Conservation (phyloP, 2,797 vertebrate species). For the Leuciscus waleckii region DNA sequence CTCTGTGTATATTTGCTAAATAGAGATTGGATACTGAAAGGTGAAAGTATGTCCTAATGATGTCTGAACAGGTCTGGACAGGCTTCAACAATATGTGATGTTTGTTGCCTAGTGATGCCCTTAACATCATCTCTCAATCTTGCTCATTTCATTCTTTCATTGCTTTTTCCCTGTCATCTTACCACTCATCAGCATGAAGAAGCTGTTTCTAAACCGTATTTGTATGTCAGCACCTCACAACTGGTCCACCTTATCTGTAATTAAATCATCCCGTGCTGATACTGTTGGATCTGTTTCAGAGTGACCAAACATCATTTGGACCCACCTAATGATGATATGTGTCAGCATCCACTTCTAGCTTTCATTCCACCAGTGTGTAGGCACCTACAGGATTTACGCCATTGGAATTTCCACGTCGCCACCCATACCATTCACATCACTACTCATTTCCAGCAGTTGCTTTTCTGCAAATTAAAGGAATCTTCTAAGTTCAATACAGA, state of each 20-base stretch:
- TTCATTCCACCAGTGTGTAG: slow-evolving; percentile 17
- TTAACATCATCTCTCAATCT: slow-evolving; percentile 21
- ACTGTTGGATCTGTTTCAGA: slow-evolving; percentile 25
- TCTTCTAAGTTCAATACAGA: neutral
- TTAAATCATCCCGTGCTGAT: slow-evolving; percentile 47
- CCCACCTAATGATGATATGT: slow-evolving; percentile 36
- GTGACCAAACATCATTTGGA: slow-evolving; percentile 29
- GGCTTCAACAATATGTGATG: slow-evolving; percentile 38
- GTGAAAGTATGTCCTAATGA: slow-evolving; percentile 47
- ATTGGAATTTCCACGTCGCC: neutral
- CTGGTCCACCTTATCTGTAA: slow-evolving; percentile 41
- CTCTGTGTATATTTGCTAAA: slow-evolving; percentile 46
- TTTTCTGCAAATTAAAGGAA: neutral
- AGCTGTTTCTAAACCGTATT: slow-evolving; percentile 45
- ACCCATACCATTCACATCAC: neutral
- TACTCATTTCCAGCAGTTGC: slow-evolving; percentile 5
- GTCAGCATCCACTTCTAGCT: slow-evolving; percentile 32
- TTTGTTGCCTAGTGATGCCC: slow-evolving; percentile 36
- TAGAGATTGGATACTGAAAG: slow-evolving; percentile 45
- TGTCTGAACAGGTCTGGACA: slow-evolving; percentile 55
- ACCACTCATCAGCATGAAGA: slow-evolving; percentile 39
- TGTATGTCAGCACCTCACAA: slow-evolving; percentile 49
- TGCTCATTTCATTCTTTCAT: neutral
- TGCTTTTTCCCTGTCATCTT: slow-evolving; percentile 24
- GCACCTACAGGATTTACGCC: neutral